These are phyloP conservation scores for Lordiphosa collinella DNA, from an alignment of 1,140 invertebrate species.

Conservation along the genomic window DNA sequence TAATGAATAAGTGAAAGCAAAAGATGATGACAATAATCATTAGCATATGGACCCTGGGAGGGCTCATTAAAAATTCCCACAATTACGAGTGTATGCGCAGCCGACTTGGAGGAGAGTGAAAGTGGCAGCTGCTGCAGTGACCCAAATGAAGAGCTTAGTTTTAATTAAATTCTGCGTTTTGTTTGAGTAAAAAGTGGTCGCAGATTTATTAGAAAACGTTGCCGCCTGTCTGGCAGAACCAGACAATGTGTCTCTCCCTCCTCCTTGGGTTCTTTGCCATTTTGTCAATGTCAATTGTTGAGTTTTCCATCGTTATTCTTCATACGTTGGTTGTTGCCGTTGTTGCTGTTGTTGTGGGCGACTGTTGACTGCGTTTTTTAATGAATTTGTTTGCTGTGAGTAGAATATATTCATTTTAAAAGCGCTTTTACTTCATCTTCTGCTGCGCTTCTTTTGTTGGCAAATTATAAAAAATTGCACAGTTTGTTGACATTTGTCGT, in stretches of 20 bases:
- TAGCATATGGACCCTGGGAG: constrained; percentile 29
- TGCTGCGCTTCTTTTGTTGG: constrained; percentile 1
- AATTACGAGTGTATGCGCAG: constrained; percentile 16
- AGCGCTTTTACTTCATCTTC: constrained; percentile 4
- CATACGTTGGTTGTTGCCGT: constrained; percentile 21
- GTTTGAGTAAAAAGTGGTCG: constrained; percentile 19
- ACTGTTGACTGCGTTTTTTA: constrained; percentile 18
- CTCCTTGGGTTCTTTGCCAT: not conserved
- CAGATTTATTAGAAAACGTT: constrained; percentile 44
- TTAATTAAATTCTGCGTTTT: constrained; percentile 53
- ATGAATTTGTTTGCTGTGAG: constrained; percentile 35
- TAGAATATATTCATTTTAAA: constrained; percentile 27
- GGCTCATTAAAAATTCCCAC: constrained; percentile 40
- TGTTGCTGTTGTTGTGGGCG: constrained; percentile 1
- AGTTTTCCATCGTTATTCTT: constrained; percentile 39
- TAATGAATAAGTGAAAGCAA: constrained; percentile 40
- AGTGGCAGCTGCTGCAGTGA: constrained; percentile 10
- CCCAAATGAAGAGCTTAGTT: constrained; percentile 55
- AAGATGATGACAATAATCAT: constrained; percentile 53
- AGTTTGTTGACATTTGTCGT: constrained; percentile 26
- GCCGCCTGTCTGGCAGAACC: constrained; percentile 5
- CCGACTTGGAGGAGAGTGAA: constrained; percentile 9
- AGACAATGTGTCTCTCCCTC: not conserved
- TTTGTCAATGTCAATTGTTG: constrained; percentile 52
- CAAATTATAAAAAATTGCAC: constrained; percentile 43